These are phyloP conservation scores for Drosophila prolongata DNA, from an alignment of 2,888 invertebrate genomes.

Conservation along the genomic window DNA sequence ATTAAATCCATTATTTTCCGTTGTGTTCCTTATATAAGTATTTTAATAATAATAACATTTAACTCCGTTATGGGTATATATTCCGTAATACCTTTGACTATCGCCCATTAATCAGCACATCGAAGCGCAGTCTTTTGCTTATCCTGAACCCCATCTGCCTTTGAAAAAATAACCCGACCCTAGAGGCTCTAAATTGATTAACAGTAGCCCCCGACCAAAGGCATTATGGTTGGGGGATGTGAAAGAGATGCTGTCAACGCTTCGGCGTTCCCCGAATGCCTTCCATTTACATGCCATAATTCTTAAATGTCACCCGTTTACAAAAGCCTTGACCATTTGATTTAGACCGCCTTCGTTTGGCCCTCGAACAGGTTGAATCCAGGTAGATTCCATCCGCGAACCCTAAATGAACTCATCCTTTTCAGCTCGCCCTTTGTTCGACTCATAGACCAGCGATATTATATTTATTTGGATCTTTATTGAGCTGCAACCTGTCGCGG, in stretches of 20 bases:
- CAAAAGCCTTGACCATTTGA: slow-evolving; percentile 75
- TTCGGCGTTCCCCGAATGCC: slow-evolving; percentile 65
- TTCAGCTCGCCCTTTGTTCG: slow-evolving; percentile 39
- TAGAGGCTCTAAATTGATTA: slow-evolving; percentile 72
- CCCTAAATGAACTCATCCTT: slow-evolving; percentile 75
- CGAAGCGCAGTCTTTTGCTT: slow-evolving; percentile 46
- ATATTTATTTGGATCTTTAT: slow-evolving; percentile 72
- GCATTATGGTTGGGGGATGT: slow-evolving; percentile 2
- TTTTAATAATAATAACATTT: too few relatives aligned
- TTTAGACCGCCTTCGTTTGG: slow-evolving; percentile 60
- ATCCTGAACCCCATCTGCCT: slow-evolving; percentile 63
- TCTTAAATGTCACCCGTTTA: slow-evolving; percentile 78
- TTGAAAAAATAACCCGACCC: too few relatives aligned
- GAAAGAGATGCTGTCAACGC: slow-evolving; percentile 60
- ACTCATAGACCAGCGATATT: slow-evolving; percentile 50
- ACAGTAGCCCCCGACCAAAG: slow-evolving; percentile 57
- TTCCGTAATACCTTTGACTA: background rate
- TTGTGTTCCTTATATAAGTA: too few relatives aligned
- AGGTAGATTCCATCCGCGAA: slow-evolving; percentile 35
- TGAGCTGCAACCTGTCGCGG: slow-evolving; percentile 74
- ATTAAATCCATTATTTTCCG: too few relatives aligned
- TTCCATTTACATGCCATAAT: slow-evolving; percentile 80
- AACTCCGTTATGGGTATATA: background rate
- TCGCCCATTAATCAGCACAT: slow-evolving; percentile 33
- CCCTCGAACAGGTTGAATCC: slow-evolving; percentile 44